Percentiles rank a stretch among this genome's conserved stretches.
Conservation (phyloP, 23 tunicate genomes). For the Botrylloides violaceus region DNA sequence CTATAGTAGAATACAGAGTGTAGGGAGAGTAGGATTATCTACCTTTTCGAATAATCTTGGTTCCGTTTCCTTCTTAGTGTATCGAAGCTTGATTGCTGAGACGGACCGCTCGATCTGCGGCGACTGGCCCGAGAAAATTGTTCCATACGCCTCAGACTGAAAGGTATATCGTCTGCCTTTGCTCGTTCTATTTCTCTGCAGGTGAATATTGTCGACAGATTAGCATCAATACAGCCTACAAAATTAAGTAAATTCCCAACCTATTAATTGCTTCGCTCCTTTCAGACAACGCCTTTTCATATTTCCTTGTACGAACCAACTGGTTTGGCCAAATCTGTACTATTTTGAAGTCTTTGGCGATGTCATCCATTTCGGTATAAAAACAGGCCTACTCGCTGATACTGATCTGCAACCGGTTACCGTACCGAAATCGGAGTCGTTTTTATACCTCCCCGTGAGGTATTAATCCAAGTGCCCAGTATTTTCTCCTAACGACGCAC, state of each 20-base stretch:
- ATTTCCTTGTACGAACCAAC: not conserved
- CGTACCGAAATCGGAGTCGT: too few relatives aligned
- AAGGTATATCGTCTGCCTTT: slow-evolving; percentile 3
- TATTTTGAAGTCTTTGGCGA: slow-evolving; percentile 18
- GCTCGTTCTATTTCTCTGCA: slow-evolving; percentile 1
- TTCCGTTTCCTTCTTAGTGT: not conserved
- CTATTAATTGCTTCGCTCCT: slow-evolving; percentile 7
- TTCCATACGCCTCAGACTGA: not conserved
- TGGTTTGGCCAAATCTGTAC: slow-evolving; percentile 12
- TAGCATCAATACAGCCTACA: too few relatives aligned
- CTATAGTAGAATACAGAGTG: too few relatives aligned
- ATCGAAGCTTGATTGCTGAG: slow-evolving; percentile 8
- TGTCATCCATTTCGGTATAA: too few relatives aligned
- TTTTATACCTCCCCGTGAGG: too few relatives aligned
- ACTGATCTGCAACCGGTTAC: too few relatives aligned
- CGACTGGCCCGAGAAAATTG: not conserved
- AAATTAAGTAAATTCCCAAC: too few relatives aligned
- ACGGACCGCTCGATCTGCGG: not conserved
- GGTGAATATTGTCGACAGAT: too few relatives aligned
- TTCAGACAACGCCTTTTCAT: slow-evolving; percentile 3
- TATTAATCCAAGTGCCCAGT: too few relatives aligned
- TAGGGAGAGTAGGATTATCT: too few relatives aligned
- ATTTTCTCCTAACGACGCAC: too few relatives aligned
- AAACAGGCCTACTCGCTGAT: too few relatives aligned
- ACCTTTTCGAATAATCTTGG: not conserved